Evolutionary conservation across 2,113 vertebrate genomes (phyloP), one percentile per base, ranked within the genome.

Genomic region (Actenoides hombroni): DNA sequence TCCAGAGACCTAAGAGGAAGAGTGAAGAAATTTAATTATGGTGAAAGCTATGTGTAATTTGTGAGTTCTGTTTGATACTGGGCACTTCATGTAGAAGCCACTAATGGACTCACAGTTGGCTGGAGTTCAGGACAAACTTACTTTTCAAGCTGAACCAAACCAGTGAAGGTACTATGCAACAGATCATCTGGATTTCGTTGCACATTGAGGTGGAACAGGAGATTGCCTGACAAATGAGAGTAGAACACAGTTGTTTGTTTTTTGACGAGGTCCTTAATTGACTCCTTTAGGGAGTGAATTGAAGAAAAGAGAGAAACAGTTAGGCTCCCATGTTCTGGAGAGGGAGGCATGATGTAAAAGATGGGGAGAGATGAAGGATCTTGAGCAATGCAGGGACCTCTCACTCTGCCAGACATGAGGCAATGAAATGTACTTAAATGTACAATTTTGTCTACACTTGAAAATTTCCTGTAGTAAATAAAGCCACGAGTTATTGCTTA

Each of bases 111-210:
- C 40, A 56, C 19, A 42, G 40, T 26, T 90, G 70, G 40, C 91
- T 83, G n/a, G 54, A 80, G 49, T 94, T 94, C 89, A 90, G 87
- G 74, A 29, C 67, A 88, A 70, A 79, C 70, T 77, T 78, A 33
- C 61, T 91, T 96, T 94, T 85, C 63, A 92, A 90, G 84, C 61
- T 95, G 82, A 94, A 95, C 74, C 48, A 84, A 93, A 81, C 3
- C 83, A 83, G 19, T 49, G 56, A 88, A 89, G 77, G 81, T 84
- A 83, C 48, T 39, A 51, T 37, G 57, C 3, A 4, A 91, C 86
- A 92, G 91, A 84, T 93, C 54, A 67, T 95, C 94, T 95, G 91
- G 94, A 92, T 94, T 97, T 95, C 1, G 7, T 92, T 95, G 93
- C 57, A 79, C 0, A 0, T 31, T 86, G 89, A 92, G 74, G 65